phyloP scores from a whole-genome alignment of 1,140 invertebrate genomes.

The Drosophila repleta region DNA sequence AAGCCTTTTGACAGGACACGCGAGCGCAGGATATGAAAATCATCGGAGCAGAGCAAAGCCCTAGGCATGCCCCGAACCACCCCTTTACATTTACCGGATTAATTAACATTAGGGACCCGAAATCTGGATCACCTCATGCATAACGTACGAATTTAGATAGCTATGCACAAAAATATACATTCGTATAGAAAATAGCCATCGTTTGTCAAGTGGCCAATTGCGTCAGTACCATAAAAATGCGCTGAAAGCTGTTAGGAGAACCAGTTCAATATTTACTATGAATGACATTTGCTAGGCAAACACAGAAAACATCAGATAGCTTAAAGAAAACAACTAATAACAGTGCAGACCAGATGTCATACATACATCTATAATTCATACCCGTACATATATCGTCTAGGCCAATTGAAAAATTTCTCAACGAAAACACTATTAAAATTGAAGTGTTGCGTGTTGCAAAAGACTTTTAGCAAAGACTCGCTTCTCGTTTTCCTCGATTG shows the following conservation, averaged over 20 bases:
- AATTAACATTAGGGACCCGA: conserved; percentile 70
- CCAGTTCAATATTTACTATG: conserved; percentile 35
- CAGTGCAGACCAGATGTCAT: too few relatives aligned
- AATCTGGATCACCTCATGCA: conserved; percentile 33
- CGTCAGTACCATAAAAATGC: conserved; percentile 61
- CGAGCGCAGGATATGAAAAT: conserved; percentile 67
- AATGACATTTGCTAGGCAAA: conserved; percentile 46
- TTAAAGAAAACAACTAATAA: neutral
- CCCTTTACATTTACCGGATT: conserved; percentile 57
- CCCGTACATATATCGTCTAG: too few relatives aligned
- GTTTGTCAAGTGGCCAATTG: conserved; percentile 71
- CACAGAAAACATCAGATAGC: neutral
- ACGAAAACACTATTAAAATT: conserved; percentile 32
- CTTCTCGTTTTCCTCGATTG: neutral
- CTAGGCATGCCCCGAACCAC: neutral
- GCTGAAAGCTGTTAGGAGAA: conserved; percentile 25
- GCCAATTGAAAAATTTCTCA: conserved; percentile 22
- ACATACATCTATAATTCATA: too few relatives aligned
- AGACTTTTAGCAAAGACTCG: neutral
- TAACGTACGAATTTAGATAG: conserved; percentile 17
- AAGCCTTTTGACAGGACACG: conserved; percentile 37
- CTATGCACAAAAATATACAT: conserved; percentile 25
- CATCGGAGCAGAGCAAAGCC: conserved; percentile 63
- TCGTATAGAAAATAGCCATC: conserved; percentile 8
- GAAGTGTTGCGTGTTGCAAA: conserved; percentile 12